phyloP scores from a whole-genome alignment of 2,888 invertebrate genomes.

The Peribatodes rhomboidaria region DNA sequence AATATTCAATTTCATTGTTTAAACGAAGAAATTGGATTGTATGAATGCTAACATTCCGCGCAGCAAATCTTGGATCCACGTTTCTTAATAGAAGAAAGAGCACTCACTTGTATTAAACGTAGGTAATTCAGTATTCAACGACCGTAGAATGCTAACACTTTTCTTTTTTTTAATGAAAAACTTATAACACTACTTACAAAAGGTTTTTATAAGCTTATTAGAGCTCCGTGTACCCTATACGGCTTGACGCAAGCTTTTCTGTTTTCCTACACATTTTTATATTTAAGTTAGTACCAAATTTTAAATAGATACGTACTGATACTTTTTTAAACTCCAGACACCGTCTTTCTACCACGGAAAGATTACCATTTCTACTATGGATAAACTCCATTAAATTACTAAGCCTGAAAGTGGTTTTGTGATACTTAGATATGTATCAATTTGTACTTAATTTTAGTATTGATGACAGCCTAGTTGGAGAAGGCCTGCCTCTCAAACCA shows the following conservation, averaged over 20 bases:
- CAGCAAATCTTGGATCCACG: conserved; percentile 56
- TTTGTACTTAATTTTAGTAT: too few species aligned
- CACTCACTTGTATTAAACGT: conserved; percentile 43
- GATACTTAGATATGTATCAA: too few species aligned
- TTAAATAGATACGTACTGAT: too few species aligned
- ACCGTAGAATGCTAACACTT: not conserved
- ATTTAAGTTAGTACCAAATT: too few species aligned
- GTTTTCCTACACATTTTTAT: too few species aligned
- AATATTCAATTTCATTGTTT: conserved; percentile 77
- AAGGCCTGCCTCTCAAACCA: too few species aligned
- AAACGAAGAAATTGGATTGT: conserved; percentile 77
- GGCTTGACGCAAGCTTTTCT: not conserved
- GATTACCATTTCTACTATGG: too few species aligned
- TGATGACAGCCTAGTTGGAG: too few species aligned
- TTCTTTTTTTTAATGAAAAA: not conserved
- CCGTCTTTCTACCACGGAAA: too few species aligned
- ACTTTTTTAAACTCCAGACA: too few species aligned
- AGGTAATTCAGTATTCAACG: conserved; percentile 13
- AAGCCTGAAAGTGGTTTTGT: too few species aligned
- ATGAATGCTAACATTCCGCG: conserved; percentile 57
- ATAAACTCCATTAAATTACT: too few species aligned
- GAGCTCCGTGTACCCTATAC: not conserved
- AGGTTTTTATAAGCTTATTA: not conserved
- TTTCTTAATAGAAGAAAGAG: conserved; percentile 47
- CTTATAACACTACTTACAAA: not conserved